Base-by-base conservation (phyloP, 2,113 vertebrate species). In the Scytalopus superciliaris region DNA sequence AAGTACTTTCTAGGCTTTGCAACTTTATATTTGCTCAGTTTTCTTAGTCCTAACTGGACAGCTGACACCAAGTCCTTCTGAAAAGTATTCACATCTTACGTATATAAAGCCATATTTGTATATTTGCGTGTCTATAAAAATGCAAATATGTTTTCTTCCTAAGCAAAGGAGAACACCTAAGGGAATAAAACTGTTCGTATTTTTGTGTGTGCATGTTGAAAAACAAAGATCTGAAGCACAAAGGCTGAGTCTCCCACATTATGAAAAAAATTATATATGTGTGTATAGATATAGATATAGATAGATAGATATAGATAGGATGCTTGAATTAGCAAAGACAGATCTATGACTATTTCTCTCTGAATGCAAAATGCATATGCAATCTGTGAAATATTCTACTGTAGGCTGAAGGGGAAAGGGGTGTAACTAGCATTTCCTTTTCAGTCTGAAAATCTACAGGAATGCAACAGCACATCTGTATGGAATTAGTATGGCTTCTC, bases 371-470 rank as follows among this genome's bases (percentile, higher is more conserved):
- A 87, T 68, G 88, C 70, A 80, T 24, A 89, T 64, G 92, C 86
- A 96, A 90, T 96, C 94, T 96, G 81, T 93, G 97, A 95, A 94
- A 94, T 92, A 93, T 95, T 96, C 96, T 89, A 35, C 94, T 14
- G 13, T 87, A 62, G 78, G 94, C 96, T 97, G 75, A 94, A 95
- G 89, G 87, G 90, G 88, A 93, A 94, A 97, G 94, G 89, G 79
- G 94, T 97, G 96, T 98, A 95, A 97, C 96, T 96, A 98, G 98
- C 97, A 98, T 98, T 98, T 98, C 97, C 97, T 98, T 97, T 98
- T 96, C 97, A 97, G 97, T 96, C 97, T 97, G 89, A 98, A 97
- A 97, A 97, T 97, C 95, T 97, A 97, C 96, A 98, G 97, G 97
- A 98, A 98, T 98, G 97, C 94, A 97, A 96, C 50, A 94, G 95